Percentiles rank a stretch among this genome's conserved stretches.
These are phyloP conservation scores for Mormyrops attenuatus DNA, from an alignment of 2,797 vertebrate species.

Conservation along the genomic window DNA sequence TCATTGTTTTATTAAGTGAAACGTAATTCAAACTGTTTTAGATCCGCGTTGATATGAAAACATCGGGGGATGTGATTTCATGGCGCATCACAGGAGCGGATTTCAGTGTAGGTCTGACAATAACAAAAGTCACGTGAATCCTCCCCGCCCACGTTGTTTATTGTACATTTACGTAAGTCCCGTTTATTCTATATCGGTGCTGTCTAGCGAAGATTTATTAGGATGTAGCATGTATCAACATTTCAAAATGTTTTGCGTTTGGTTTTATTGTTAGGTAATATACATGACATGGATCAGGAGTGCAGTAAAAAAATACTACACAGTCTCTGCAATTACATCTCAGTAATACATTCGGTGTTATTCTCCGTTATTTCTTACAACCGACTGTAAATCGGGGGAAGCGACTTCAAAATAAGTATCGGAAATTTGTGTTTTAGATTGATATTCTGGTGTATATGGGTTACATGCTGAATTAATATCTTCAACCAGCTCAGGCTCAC, in stretches of 20 bases:
- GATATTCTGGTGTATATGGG: not conserved
- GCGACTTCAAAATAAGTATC: not conserved
- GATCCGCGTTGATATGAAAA: not conserved
- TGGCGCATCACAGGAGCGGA: not conserved
- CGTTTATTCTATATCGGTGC: not conserved
- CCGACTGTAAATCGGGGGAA: not conserved
- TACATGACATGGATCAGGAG: not conserved
- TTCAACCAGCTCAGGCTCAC: not conserved
- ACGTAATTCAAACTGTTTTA: not conserved
- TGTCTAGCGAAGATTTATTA: not conserved
- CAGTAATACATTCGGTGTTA: not conserved
- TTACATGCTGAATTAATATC: not conserved
- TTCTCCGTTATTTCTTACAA: not conserved
- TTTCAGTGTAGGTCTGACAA: slow-evolving; percentile 40
- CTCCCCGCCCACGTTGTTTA: slow-evolving; percentile 15
- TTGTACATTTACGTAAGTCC: not conserved
- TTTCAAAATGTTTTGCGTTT: not conserved
- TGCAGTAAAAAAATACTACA: not conserved
- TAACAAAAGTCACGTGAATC: slow-evolving; percentile 62
- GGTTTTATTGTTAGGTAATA: not conserved
- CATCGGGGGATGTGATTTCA: not conserved
- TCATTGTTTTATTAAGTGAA: not conserved
- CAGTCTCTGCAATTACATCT: not conserved
- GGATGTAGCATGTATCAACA: not conserved
- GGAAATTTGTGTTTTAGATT: not conserved